Percentiles rank a stretch among this genome's conserved stretches.
These are phyloP conservation scores for Ephestia elutella DNA, from an alignment of 1,140 invertebrate species.

Conservation along the genomic window DNA sequence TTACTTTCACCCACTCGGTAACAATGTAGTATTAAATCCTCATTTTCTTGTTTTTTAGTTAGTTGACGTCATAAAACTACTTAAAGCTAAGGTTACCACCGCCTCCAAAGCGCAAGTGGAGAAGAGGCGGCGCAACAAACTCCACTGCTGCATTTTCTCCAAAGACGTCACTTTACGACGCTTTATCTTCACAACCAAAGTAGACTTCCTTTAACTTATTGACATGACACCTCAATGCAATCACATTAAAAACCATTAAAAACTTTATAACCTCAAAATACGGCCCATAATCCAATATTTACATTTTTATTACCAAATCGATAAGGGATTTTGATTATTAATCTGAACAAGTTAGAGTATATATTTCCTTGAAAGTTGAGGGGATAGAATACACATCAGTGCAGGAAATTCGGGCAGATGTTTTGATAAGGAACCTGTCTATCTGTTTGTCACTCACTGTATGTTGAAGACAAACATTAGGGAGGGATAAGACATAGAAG, in stretches of 20 bases:
- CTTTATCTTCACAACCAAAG: not conserved
- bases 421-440: not conserved
- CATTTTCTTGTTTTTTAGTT: too few species aligned
- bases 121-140: too few species aligned
- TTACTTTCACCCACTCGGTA: too few species aligned
- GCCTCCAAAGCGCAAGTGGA: too few species aligned
- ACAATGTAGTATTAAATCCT: too few species aligned
- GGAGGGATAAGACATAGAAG: not conserved
- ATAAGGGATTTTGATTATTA: not conserved
- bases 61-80: too few species aligned
- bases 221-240: not conserved
- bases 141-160: too few species aligned
- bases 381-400: not conserved
- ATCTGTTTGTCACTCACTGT: constrained; percentile 1
- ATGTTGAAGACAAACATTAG: constrained; percentile 1
- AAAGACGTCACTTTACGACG: too few species aligned
- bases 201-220: not conserved
- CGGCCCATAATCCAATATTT: not conserved
- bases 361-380: not conserved
- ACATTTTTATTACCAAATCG: not conserved
- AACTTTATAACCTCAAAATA: not conserved
- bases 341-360: not conserved
- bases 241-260: not conserved
- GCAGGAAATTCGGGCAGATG: constrained; percentile 1
- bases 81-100: too few species aligned